phyloP scores from a whole-genome alignment of 37 sponge, comb jelly and placozoan species.

The Agelas oroides region DNA sequence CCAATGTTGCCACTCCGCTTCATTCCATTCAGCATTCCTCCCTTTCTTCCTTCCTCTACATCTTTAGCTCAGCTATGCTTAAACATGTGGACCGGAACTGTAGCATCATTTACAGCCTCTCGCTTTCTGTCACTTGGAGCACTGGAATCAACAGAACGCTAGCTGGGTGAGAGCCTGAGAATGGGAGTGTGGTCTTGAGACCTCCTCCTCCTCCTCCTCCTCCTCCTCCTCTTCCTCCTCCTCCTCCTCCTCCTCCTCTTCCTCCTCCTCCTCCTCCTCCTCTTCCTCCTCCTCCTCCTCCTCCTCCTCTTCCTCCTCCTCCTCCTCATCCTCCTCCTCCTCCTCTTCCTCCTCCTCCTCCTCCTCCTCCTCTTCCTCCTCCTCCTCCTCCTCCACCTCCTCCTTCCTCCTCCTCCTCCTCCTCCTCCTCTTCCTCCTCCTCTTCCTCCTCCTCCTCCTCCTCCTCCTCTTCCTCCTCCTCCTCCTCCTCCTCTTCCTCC shows the following conservation, averaged over 20 bases:
- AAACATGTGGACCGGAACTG: no score
- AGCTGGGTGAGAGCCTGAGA: no score
- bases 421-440: background rate
- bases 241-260: background rate
- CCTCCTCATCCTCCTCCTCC: no score
- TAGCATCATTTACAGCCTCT: no score
- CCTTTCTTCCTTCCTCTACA: no score
- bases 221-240: background rate
- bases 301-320: background rate
- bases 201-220: background rate
- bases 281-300: background rate
- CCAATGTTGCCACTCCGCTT: no score
- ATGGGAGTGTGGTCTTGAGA: no score
- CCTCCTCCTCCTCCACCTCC: slow-evolving; percentile 14
- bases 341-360: background rate
- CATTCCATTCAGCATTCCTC: no score
- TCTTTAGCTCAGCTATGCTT: no score
- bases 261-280: background rate
- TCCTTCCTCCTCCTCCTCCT: background rate
- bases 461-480: background rate
- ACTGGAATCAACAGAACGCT: no score
- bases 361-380: background rate
- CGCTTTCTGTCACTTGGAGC: no score
- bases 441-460: background rate
- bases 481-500: background rate